Evolutionary conservation across 1,140 invertebrate genomes (phyloP).

Genomic region (Oedothorax gibbosus): DNA sequence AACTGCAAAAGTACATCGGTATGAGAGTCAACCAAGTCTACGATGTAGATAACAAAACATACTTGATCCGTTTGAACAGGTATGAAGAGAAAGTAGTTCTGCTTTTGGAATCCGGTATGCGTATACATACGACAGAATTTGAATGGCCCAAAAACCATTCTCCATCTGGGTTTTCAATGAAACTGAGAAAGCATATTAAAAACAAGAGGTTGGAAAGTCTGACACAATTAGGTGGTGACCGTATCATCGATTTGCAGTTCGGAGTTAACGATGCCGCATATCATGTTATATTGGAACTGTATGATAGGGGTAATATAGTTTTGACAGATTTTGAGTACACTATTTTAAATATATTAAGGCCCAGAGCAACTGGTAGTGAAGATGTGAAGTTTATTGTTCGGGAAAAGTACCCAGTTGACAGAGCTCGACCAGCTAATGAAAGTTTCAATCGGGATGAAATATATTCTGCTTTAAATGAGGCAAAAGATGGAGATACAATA

Average conservation of each 20-base stretch:
- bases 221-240: slow-evolving; percentile 86
- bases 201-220: slow-evolving; percentile 93
- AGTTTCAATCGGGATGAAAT: slow-evolving; percentile 64
- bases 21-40: slow-evolving; percentile 97
- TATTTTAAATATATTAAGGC: slow-evolving; percentile 93
- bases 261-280: slow-evolving; percentile 93
- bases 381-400: slow-evolving; percentile 91
- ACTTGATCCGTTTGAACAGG: slow-evolving; percentile 83
- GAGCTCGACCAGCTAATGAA: slow-evolving; percentile 69
- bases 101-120: slow-evolving; percentile 92
- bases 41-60: slow-evolving; percentile 97
- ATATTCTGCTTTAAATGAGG: slow-evolving; percentile 74
- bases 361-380: slow-evolving; percentile 84
- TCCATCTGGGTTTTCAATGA: slow-evolving; percentile 98
- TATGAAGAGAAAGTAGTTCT: slow-evolving; percentile 82
- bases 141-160: slow-evolving; percentile 98
- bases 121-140: slow-evolving; percentile 94
- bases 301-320: slow-evolving; percentile 96
- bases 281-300: slow-evolving; percentile 96
- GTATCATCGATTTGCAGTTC: slow-evolving; percentile 94
- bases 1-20: slow-evolving; percentile 85
- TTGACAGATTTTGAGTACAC: slow-evolving; percentile 91
- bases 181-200: slow-evolving; percentile 96
- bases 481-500: slow-evolving; percentile 81
- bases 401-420: slow-evolving; percentile 88